Percentiles rank a stretch among this genome's conserved stretches.
phyloP scores from a whole-genome alignment of 2,888 invertebrate species.

The Hydrotaea cyrtoneurina region DNA sequence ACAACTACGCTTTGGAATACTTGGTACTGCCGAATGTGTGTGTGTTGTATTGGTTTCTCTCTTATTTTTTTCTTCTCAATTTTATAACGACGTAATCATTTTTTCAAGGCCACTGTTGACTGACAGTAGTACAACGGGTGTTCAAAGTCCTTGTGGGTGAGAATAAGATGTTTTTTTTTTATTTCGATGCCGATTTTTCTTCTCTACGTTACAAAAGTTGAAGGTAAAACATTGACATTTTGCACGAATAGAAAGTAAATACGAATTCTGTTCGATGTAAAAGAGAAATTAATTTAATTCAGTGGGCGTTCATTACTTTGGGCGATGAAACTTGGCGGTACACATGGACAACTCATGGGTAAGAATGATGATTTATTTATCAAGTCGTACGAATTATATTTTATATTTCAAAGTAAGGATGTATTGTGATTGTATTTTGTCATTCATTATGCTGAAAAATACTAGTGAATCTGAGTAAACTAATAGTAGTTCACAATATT shows the following conservation, averaged over 20 bases:
- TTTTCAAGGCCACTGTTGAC: conserved; percentile 39
- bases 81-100: conserved; percentile 31
- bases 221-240: conserved; percentile 38
- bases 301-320: too few species aligned
- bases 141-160: conserved; percentile 40
- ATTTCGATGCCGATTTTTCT: not conserved
- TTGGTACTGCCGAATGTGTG: not conserved
- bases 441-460: too few species aligned
- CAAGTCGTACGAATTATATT: too few species aligned
- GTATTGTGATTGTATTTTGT: too few species aligned
- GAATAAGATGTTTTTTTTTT: not conserved
- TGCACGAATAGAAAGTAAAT: not conserved
- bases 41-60: not conserved
- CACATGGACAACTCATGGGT: too few species aligned
- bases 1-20: not conserved
- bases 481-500: too few species aligned
- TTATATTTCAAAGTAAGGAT: too few species aligned
- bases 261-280: not conserved
- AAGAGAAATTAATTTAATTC: not conserved
- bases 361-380: too few species aligned
- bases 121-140: not conserved
- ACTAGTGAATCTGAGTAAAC: too few species aligned
- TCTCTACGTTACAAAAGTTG: not conserved
- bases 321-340: too few species aligned
- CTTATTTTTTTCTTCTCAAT: conserved; percentile 8